Evolutionary conservation across 2,113 vertebrate genomes (phyloP).

Genomic region (Miniopterus natalensis): DNA sequence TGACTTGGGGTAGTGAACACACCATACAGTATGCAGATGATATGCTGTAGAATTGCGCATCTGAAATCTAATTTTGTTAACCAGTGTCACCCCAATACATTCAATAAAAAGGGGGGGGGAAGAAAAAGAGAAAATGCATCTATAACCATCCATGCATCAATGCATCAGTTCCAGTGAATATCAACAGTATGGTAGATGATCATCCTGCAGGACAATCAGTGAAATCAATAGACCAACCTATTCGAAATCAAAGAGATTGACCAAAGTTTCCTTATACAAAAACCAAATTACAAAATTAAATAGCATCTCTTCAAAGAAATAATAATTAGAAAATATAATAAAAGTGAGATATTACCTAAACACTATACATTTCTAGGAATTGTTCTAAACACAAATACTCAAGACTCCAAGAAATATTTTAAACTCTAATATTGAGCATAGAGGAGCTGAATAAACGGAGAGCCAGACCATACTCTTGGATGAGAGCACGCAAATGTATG

Average conservation of each 20-base stretch:
- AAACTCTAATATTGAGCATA: background rate
- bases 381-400: background rate
- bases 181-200: background rate
- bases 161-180: background rate
- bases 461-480: background rate
- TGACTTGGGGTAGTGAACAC: too few species aligned
- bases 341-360: background rate
- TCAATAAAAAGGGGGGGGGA: background rate
- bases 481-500: background rate
- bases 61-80: too few species aligned
- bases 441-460: background rate
- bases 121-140: background rate
- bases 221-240: background rate
- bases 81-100: too few species aligned
- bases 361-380: background rate
- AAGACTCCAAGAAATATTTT: background rate
- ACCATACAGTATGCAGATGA: too few species aligned
- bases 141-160: background rate
- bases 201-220: background rate
- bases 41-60: too few species aligned
- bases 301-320: background rate
- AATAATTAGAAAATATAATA: background rate
- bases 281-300: constrained; percentile 48
- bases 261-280: background rate
- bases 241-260: background rate